Conservation (phyloP, 2,888 invertebrate genomes). For the Tenthredo scrophulariae region DNA sequence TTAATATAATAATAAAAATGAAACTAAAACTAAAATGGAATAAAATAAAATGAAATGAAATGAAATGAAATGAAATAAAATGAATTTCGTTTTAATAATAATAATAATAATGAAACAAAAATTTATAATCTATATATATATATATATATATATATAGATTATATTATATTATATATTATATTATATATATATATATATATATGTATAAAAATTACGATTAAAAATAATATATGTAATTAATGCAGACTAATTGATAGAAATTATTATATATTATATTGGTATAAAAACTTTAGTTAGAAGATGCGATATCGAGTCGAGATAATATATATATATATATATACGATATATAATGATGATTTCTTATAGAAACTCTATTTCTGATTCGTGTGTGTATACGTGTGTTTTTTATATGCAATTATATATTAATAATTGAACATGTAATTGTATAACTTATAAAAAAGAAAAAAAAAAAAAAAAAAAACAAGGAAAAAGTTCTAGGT, state of each 20-base stretch:
- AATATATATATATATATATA: constrained; percentile 50
- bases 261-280: constrained; percentile 32
- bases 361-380: constrained; percentile 68
- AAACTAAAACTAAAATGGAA: not conserved
- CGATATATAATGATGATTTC: constrained; percentile 55
- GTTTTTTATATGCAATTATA: constrained; percentile 59
- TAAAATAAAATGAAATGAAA: not conserved
- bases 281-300: constrained; percentile 37
- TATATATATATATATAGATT: constrained; percentile 7
- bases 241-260: constrained; percentile 10
- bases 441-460: constrained; percentile 23
- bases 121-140: constrained; percentile 9
- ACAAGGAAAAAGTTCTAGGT: not conserved
- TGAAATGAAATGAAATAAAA: not conserved
- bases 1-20: not conserved
- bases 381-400: constrained; percentile 70
- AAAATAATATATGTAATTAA: constrained; percentile 8
- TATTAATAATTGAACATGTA: constrained; percentile 31
- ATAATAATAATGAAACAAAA: not conserved
- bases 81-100: constrained; percentile 7
- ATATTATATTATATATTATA: constrained; percentile 13
- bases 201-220: not conserved
- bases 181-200: constrained; percentile 2
- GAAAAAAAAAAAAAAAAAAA: not conserved
- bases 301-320: constrained; percentile 55